Conservation (phyloP, 2,113 vertebrate genomes). For the Catharus fuscescens region DNA sequence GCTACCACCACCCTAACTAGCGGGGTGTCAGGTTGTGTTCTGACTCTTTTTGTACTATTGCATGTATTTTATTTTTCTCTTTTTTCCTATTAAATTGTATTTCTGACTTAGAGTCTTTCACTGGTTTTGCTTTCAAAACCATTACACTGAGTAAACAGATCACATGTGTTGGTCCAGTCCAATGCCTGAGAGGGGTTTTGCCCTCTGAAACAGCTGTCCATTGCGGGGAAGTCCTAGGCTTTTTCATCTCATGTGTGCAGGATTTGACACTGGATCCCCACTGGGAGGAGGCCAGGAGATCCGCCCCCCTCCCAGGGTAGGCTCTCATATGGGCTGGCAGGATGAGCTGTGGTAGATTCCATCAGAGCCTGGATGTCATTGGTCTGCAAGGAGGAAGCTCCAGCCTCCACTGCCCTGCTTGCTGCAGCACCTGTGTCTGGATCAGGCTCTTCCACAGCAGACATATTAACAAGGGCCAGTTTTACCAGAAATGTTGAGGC, state of each 20-base stretch:
- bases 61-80: too few species aligned
- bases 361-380: background rate
- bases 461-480: background rate
- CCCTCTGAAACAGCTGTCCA: background rate
- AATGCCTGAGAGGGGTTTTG: background rate
- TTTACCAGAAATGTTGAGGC: background rate
- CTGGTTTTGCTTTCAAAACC: too few species aligned
- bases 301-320: background rate
- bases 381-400: background rate
- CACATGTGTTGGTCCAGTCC: background rate
- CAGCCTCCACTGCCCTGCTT: background rate
- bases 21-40: too few species aligned
- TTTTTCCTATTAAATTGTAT: too few species aligned
- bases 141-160: background rate
- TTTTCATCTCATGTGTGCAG: background rate
- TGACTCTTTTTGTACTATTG: too few species aligned
- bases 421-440: background rate
- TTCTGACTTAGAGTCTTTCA: too few species aligned
- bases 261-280: accelerated
- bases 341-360: accelerated
- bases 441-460: background rate
- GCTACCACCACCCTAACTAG: too few species aligned
- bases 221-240: background rate
- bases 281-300: background rate
- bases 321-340: accelerated